Conservation (phyloP, 1,140 invertebrate genomes). For the Pissodes strobi region DNA sequence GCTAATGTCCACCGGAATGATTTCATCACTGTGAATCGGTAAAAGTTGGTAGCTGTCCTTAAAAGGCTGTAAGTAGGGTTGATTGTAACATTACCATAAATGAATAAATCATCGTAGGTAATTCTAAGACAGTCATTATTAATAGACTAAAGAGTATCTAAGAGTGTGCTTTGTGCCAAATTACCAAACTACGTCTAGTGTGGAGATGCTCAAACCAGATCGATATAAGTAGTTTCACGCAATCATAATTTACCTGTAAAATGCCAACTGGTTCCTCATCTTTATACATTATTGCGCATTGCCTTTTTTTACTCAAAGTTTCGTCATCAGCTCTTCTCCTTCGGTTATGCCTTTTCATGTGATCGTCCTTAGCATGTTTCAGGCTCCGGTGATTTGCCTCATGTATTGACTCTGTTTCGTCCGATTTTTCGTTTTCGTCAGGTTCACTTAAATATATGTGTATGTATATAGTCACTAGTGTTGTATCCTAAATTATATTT, state of each 20-base stretch:
- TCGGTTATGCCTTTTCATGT: neutral
- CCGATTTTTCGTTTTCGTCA: conserved; percentile 7
- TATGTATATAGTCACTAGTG: no score
- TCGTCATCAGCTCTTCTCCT: neutral
- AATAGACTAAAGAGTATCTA: neutral
- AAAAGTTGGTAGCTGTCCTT: conserved; percentile 40
- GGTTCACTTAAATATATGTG: conserved; percentile 1
- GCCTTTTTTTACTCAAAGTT: neutral
- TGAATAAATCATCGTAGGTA: neutral
- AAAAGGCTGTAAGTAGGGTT: conserved; percentile 36
- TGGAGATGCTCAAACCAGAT: no score
- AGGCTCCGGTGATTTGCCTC: conserved; percentile 17
- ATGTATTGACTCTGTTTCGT: conserved; percentile 12
- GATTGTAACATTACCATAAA: neutral
- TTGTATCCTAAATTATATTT: no score
- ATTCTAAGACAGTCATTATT: no score
- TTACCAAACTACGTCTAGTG: neutral
- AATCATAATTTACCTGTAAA: conserved; percentile 41
- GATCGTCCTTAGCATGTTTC: neutral
- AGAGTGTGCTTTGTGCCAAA: neutral
- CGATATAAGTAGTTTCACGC: neutral
- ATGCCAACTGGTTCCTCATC: conserved; percentile 50
- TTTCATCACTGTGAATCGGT: conserved; percentile 33
- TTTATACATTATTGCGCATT: conserved; percentile 47
- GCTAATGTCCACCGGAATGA: conserved; percentile 30